These are phyloP conservation scores for Sorex araneus DNA, from an alignment of 2,113 vertebrate genomes.

Conservation along the genomic window DNA sequence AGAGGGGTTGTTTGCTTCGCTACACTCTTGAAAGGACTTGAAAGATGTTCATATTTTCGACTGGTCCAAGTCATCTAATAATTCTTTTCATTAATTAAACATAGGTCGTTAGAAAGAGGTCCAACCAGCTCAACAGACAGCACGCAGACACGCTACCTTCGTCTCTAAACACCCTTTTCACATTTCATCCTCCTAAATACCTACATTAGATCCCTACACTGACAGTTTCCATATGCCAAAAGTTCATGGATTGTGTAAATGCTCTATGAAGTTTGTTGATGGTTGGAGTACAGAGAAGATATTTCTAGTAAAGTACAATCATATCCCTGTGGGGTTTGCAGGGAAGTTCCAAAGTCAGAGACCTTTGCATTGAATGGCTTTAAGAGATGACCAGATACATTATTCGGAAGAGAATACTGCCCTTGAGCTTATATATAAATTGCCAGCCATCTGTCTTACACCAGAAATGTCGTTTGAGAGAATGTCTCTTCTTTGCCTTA, in stretches of 20 bases:
- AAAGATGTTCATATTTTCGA: conserved; percentile 11
- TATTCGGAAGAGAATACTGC: conserved; percentile 50
- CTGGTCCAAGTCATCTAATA: background rate
- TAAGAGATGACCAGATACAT: background rate
- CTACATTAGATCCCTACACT: background rate
- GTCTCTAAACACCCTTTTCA: background rate
- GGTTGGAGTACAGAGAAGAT: background rate
- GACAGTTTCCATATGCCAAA: background rate
- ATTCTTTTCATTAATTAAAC: background rate
- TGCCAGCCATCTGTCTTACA: background rate
- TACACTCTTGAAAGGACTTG: background rate
- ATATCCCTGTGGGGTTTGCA: background rate
- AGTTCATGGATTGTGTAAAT: background rate
- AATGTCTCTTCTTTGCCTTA: conserved; percentile 46
- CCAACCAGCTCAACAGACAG: background rate
- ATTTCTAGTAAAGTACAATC: background rate
- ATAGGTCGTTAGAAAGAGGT: background rate
- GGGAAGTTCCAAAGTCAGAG: conserved; percentile 54
- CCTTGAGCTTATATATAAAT: conserved; percentile 35
- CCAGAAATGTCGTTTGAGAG: conserved; percentile 39
- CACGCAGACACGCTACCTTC: background rate
- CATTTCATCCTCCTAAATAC: background rate
- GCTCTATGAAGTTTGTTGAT: background rate
- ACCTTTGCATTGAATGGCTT: background rate
- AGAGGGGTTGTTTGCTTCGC: background rate